These are phyloP conservation scores for Hydrotaea diabolus DNA, from an alignment of 2,888 invertebrate species.

Conservation along the genomic window DNA sequence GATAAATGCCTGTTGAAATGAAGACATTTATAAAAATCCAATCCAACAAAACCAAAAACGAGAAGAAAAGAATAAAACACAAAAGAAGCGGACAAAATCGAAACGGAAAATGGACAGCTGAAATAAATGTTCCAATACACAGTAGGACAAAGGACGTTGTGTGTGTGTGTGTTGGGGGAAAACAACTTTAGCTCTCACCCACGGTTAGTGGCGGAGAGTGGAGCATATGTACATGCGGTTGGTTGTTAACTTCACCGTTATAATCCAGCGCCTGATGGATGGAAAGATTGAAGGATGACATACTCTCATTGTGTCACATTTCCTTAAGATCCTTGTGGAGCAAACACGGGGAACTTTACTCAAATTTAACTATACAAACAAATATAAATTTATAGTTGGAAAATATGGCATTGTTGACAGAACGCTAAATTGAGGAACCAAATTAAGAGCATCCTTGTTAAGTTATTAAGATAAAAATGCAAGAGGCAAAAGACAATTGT, in stretches of 20 bases:
- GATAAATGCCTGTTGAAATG: slow-evolving; percentile 71
- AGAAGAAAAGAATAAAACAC: slow-evolving; percentile 20
- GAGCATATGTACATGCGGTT: neutral
- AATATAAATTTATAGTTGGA: no score
- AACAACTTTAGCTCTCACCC: neutral
- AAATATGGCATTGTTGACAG: no score
- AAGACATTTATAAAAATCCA: slow-evolving; percentile 71
- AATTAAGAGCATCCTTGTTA: no score
- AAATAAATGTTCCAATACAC: slow-evolving; percentile 29
- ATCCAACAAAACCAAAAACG: slow-evolving; percentile 30
- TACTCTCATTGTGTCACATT: neutral
- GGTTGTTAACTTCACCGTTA: neutral
- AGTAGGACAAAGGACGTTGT: slow-evolving; percentile 20
- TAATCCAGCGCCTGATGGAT: neutral
- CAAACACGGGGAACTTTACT: no score
- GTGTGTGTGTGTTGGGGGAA: neutral
- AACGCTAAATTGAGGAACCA: no score
- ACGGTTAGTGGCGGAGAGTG: neutral
- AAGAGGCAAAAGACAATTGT: no score
- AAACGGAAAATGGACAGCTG: slow-evolving; percentile 48
- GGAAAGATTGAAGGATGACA: neutral
- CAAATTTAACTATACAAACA: no score
- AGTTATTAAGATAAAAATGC: no score
- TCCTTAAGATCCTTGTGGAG: no score
- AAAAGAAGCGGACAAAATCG: slow-evolving; percentile 12